Base-by-base conservation (phyloP, 1,140 invertebrate genomes). In the Wiebesia pumilae region DNA sequence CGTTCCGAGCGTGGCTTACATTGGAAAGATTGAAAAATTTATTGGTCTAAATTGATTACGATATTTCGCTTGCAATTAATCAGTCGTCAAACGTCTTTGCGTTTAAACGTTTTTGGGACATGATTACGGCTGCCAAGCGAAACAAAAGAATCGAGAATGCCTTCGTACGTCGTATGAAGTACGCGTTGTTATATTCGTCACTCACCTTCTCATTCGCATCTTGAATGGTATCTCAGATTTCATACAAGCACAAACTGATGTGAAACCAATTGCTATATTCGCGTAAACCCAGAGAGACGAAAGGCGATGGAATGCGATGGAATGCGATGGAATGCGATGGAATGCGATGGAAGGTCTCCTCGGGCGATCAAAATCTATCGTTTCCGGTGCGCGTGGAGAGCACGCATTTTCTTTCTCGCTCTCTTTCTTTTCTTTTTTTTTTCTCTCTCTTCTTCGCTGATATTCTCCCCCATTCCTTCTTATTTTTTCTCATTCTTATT, bases 291-390 rank as follows among this genome's bases (percentile, higher is more conserved):
- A 73, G 14, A 69, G 14, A 54, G 40, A 33, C 65, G 43, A 67
- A 47, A 40, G 21, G 43, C 14, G 40, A 33, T 71, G 69, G 30
- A 71, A 71, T 71, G 33, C 88, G 87, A 90, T 89, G 88, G 88
- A 89, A 88, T 71, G 33, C 88, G 40, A 33, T 40, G 43, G 43
- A 47, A 40, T 3, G 43, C 14, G 40, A 33, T 71, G 69, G 30
- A 71, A 71, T 71, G 33, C 88, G 87, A 90, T 89, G 88, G 88
- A 89, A 88, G 78, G 65, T 24, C 21, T 38, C 24, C n/a, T 58
- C n/a, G 40, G n/a, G 2, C 58, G 40, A 80, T 87, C 85, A 86
- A 90, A 88, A 89, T 89, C 89, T 90, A 90, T 90, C 89, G 88
- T 90, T 90, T 90, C 89, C 89, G 88, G 87, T 87, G 75, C 83